Evolutionary conservation across 2,797 vertebrate species (phyloP).

Genomic region (Karalla daura): DNA sequence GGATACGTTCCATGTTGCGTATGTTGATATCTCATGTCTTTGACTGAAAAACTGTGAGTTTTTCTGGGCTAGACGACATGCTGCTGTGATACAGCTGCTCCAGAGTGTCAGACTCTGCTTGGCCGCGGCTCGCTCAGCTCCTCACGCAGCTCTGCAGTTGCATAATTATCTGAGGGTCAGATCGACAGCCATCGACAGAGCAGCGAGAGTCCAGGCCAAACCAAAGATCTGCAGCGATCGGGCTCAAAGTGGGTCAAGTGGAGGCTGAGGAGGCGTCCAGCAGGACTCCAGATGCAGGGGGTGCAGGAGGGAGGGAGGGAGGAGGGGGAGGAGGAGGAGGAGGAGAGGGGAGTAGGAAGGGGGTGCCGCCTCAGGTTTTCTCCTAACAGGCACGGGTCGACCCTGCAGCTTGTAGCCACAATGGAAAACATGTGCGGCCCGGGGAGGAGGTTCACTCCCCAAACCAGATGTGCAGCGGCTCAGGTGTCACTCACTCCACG

Average conservation of each 20-base stretch:
- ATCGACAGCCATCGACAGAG: slow-evolving; percentile 39
- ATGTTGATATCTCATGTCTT: too few species aligned
- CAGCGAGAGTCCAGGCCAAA: slow-evolving; percentile 32
- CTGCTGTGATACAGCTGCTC: neutral
- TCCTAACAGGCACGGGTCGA: slow-evolving; percentile 46
- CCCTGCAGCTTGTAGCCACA: slow-evolving; percentile 52
- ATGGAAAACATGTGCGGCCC: slow-evolving; percentile 68
- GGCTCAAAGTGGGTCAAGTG: slow-evolving; percentile 69
- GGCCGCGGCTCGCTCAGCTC: slow-evolving; percentile 7
- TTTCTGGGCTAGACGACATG: neutral
- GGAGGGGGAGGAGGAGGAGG: too few species aligned
- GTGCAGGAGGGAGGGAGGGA: neutral
- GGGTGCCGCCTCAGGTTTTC: slow-evolving; percentile 23
- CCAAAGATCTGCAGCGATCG: slow-evolving; percentile 1
- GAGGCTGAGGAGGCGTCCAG: slow-evolving; percentile 42
- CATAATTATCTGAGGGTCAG: slow-evolving; percentile 33
- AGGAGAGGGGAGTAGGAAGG: too few species aligned
- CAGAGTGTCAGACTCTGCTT: neutral
- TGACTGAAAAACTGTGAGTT: neutral
- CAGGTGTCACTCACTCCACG: slow-evolving; percentile 63
- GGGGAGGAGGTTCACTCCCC: slow-evolving; percentile 34
- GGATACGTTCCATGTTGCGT: too few species aligned
- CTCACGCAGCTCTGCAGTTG: slow-evolving; percentile 12
- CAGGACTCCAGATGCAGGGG: slow-evolving; percentile 52
- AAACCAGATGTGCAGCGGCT: slow-evolving; percentile 71